A percentile compares a stretch with the other conserved stretches of the same genome.
Evolutionary conservation across 2,888 invertebrate species (phyloP).

Genomic region (Yponomeuta cagnagella): DNA sequence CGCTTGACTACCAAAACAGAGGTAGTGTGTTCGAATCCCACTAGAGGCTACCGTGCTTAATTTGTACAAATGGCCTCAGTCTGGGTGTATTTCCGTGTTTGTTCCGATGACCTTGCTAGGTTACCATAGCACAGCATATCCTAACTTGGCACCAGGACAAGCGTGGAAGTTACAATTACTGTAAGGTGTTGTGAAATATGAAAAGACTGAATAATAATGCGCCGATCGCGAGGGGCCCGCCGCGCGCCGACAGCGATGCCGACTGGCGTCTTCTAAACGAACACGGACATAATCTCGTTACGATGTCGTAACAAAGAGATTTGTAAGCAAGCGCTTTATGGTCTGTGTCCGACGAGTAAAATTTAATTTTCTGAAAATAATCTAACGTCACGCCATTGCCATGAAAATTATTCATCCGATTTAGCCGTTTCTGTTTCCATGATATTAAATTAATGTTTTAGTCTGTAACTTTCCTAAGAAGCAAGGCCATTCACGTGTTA

Average conservation of each 20-base stretch:
- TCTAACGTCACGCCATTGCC: slow-evolving; percentile 65
- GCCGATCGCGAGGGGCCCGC: background rate
- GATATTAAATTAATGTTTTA: slow-evolving; percentile 1
- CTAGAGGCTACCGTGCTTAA: too few species aligned
- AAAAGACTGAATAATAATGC: background rate
- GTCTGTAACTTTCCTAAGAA: background rate
- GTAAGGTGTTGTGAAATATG: background rate
- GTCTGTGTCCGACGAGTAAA: slow-evolving; percentile 73
- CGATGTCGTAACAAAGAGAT: slow-evolving; percentile 76
- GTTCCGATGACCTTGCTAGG: too few species aligned
- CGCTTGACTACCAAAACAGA: too few species aligned
- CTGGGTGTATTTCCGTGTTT: too few species aligned
- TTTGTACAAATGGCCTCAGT: too few species aligned
- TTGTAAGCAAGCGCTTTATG: slow-evolving; percentile 75
- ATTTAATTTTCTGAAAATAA: slow-evolving; percentile 75
- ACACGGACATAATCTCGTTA: slow-evolving; percentile 73
- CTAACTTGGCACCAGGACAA: too few species aligned
- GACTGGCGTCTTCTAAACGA: slow-evolving; percentile 38
- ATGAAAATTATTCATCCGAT: slow-evolving; percentile 71
- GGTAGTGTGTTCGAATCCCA: too few species aligned
- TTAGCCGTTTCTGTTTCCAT: slow-evolving; percentile 6
- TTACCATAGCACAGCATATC: too few species aligned
- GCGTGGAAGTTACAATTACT: too few species aligned
- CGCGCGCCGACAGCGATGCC: background rate
- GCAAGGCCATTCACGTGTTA: too few species aligned